Conservation (phyloP, 2,113 vertebrate genomes). For the Toxostoma redivivum region DNA sequence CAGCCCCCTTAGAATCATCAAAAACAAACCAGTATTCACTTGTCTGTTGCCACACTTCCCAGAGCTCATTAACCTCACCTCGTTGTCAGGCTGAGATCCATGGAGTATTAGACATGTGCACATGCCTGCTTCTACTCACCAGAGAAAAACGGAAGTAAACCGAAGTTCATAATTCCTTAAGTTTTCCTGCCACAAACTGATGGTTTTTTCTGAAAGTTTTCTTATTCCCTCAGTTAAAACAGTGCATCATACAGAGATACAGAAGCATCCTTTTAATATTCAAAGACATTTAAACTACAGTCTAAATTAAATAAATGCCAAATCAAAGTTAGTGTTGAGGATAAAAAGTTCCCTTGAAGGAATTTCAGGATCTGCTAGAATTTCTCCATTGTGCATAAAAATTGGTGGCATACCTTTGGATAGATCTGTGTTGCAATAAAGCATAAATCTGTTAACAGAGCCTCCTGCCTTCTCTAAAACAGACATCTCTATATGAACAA, state of each 20-base stretch:
- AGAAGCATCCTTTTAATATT: not conserved
- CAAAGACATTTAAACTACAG: not conserved
- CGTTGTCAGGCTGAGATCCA: not conserved
- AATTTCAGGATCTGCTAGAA: not conserved
- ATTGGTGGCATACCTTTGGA: not conserved
- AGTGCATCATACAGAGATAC: not conserved
- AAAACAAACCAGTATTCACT: not conserved
- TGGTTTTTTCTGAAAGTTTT: not conserved
- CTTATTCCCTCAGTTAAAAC: not conserved
- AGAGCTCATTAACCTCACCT: not conserved
- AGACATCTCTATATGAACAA: not conserved
- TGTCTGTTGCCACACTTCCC: not conserved
- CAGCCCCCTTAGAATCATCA: not conserved
- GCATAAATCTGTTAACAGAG: not conserved
- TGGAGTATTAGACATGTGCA: not conserved
- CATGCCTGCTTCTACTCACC: not conserved
- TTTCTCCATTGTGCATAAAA: not conserved
- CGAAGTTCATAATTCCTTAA: not conserved
- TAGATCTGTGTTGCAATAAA: not conserved
- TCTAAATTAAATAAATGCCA: not conserved
- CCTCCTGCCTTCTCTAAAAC: not conserved
- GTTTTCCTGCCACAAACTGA: not conserved
- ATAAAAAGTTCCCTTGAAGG: not conserved
- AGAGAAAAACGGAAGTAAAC: not conserved
- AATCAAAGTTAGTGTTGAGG: not conserved